Percentiles rank a stretch among this genome's conserved stretches.
These are phyloP conservation scores for Thaumetopoea pityocampa DNA, from an alignment of 1,140 invertebrate species.

Conservation along the genomic window DNA sequence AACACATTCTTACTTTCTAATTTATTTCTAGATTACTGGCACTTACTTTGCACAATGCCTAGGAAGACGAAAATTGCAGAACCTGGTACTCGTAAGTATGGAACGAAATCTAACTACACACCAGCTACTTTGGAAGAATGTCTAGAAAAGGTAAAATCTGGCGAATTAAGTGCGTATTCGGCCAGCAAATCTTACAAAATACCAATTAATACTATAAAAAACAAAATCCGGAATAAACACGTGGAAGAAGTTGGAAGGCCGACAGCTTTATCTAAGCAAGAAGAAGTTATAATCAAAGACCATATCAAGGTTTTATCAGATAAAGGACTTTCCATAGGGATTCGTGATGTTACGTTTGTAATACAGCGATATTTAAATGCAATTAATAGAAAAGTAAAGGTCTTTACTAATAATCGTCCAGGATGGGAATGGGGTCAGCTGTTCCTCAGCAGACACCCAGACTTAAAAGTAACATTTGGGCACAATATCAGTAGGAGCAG, in stretches of 20 bases:
- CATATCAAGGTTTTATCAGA: slow-evolving; percentile 15
- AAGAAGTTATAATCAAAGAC: slow-evolving; percentile 16
- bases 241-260: slow-evolving; percentile 15
- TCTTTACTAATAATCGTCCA: slow-evolving; percentile 17
- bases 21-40: too few relatives aligned
- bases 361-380: slow-evolving; percentile 12
- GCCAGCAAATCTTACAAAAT: slow-evolving; percentile 11
- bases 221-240: slow-evolving; percentile 21
- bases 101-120: slow-evolving; percentile 13
- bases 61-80: neutral
- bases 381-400: slow-evolving; percentile 12
- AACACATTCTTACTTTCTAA: too few relatives aligned
- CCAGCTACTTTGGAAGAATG: slow-evolving; percentile 8
- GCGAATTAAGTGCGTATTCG: slow-evolving; percentile 1
- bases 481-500: slow-evolving; percentile 14
- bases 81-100: slow-evolving; percentile 15
- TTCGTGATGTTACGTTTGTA: slow-evolving; percentile 12
- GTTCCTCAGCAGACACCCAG: slow-evolving; percentile 14
- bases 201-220: slow-evolving; percentile 10
- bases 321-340: slow-evolving; percentile 17
- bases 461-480: slow-evolving; percentile 10
- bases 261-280: slow-evolving; percentile 9
- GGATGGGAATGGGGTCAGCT: slow-evolving; percentile 19
- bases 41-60: neutral
- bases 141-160: slow-evolving; percentile 11